These are phyloP conservation scores for Ciconia nigra DNA, from an alignment of 2,797 vertebrate species.

Conservation along the genomic window DNA sequence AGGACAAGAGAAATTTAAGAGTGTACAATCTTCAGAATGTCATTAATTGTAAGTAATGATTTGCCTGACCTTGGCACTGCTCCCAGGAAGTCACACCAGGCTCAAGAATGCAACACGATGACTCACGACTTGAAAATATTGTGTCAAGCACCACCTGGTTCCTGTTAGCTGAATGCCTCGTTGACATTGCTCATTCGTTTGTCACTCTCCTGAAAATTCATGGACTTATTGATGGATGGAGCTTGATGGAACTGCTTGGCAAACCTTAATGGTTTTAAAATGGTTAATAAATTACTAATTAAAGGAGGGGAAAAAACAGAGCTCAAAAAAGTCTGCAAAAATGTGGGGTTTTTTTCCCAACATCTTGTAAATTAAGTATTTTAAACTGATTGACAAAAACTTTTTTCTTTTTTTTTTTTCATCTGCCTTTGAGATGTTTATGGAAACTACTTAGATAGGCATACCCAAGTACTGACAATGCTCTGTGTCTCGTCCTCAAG, in stretches of 20 bases:
- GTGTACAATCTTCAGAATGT: background rate
- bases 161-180: background rate
- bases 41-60: background rate
- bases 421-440: background rate
- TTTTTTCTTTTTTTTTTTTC: background rate
- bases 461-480: background rate
- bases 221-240: background rate
- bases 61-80: constrained; percentile 10
- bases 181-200: background rate
- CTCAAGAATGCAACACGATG: background rate
- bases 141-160: constrained; percentile 22
- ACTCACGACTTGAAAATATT: background rate
- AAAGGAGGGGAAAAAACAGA: background rate
- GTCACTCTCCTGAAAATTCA: background rate
- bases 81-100: constrained; percentile 6
- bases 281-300: background rate
- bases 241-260: background rate
- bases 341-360: fast-evolving
- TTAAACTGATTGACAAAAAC: background rate
- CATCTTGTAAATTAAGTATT: background rate
- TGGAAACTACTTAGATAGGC: background rate
- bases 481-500: background rate
- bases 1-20: background rate
- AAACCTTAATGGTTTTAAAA: background rate
- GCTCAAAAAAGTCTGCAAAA: background rate